These are phyloP conservation scores for Talpa occidentalis DNA, from an alignment of 2,113 vertebrate species.

Conservation along the genomic window DNA sequence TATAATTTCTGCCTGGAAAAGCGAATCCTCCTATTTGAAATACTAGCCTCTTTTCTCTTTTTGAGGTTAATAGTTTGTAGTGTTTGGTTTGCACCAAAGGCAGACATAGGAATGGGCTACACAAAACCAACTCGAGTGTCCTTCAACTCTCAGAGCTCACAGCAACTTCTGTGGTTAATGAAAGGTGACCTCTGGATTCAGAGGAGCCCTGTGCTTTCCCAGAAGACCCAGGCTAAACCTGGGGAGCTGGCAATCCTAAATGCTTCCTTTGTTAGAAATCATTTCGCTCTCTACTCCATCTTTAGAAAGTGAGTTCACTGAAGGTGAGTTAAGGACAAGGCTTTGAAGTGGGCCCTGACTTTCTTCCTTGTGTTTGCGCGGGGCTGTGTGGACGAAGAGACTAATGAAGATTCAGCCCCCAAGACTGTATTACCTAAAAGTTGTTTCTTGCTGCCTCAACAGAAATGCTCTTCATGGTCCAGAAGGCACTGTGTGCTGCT, in stretches of 20 bases:
- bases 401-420: background rate
- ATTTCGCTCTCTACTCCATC: constrained; percentile 58
- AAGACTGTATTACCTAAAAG: background rate
- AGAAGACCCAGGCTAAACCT: constrained; percentile 68
- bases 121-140: background rate
- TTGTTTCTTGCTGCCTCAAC: background rate
- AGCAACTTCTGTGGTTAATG: constrained; percentile 55
- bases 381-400: background rate
- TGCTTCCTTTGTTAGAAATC: constrained; percentile 80
- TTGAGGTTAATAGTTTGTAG: background rate
- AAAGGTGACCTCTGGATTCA: constrained; percentile 70
- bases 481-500: background rate
- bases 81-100: background rate
- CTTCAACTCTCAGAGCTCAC: background rate
- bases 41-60: constrained; percentile 5
- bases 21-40: background rate
- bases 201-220: constrained; percentile 63
- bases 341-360: constrained; percentile 45
- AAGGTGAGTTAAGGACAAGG: constrained; percentile 78
- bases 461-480: background rate
- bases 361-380: constrained; percentile 1
- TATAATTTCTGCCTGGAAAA: constrained; percentile 60
- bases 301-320: constrained; percentile 73
- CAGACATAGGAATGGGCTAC: background rate
- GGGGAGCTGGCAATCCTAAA: constrained; percentile 79